Evolutionary conservation across 2,888 invertebrate genomes (phyloP).

Genomic region (Ferdinandea cuprea): DNA sequence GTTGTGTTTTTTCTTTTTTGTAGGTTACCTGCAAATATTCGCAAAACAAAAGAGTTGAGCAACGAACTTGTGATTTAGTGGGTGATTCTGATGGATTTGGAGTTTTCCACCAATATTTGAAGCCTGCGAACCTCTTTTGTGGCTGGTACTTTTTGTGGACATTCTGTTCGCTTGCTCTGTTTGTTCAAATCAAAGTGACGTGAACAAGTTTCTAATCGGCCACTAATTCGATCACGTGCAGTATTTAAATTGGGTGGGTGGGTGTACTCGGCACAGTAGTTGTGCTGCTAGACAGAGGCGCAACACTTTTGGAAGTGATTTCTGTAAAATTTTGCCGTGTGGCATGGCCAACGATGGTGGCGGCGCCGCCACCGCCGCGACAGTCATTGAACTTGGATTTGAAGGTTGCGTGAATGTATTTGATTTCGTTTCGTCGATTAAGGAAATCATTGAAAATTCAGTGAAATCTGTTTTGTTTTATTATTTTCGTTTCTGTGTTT

Average conservation of each 20-base stretch:
- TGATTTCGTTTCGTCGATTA: slow-evolving; percentile 75
- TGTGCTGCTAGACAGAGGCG: slow-evolving; percentile 32
- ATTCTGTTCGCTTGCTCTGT: slow-evolving; percentile 21
- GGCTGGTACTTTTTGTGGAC: slow-evolving; percentile 6
- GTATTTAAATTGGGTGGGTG: slow-evolving; percentile 71
- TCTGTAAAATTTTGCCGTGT: slow-evolving; percentile 53
- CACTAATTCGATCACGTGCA: slow-evolving; percentile 75
- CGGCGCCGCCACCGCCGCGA: slow-evolving; percentile 38
- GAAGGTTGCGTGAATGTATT: slow-evolving; percentile 75
- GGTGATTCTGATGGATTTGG: slow-evolving; percentile 24
- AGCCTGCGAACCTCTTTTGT: slow-evolving; percentile 1
- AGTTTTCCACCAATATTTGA: slow-evolving; percentile 33
- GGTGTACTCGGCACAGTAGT: slow-evolving; percentile 8
- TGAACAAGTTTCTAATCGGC: slow-evolving; percentile 75
- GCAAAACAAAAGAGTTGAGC: slow-evolving; percentile 68
- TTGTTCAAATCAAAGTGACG: slow-evolving; percentile 63
- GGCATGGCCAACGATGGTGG: slow-evolving; percentile 21
- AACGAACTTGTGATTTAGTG: slow-evolving; percentile 43
- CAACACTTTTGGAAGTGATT: slow-evolving; percentile 54
- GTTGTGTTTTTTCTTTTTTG: slow-evolving; percentile 30
- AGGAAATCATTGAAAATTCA: slow-evolving; percentile 75
- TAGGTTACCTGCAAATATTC: slow-evolving; percentile 55
- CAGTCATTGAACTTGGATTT: slow-evolving; percentile 74
- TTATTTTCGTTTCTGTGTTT: slow-evolving; percentile 15
- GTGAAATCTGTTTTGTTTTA: no score